Conservation (phyloP, 2,888 invertebrate genomes). For the Leucania comma region DNA sequence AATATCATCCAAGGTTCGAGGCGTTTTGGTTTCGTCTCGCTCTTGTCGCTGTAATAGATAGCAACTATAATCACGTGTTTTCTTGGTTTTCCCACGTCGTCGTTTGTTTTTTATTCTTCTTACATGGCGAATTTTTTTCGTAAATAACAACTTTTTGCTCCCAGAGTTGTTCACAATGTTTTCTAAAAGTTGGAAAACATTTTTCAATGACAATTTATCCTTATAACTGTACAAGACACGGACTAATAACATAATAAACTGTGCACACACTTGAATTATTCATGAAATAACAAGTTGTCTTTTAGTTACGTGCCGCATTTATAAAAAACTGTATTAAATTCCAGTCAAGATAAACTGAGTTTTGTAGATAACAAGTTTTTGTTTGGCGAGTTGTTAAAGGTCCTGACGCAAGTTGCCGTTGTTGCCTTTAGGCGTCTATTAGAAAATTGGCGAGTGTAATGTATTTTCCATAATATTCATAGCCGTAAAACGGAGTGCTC, state of each 20-base stretch:
- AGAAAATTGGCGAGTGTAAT: slow-evolving; percentile 52
- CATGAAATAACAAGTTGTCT: slow-evolving; percentile 39
- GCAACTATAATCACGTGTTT: slow-evolving; percentile 49
- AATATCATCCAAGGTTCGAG: slow-evolving; percentile 75
- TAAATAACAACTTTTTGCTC: slow-evolving; percentile 33
- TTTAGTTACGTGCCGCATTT: slow-evolving; percentile 32
- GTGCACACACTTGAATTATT: slow-evolving; percentile 46
- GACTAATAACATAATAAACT: slow-evolving; percentile 18
- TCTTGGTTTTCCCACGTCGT: slow-evolving; percentile 46
- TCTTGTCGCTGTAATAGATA: slow-evolving; percentile 52
- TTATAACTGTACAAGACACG: not conserved
- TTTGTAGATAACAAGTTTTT: slow-evolving; percentile 50
- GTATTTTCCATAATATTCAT: slow-evolving; percentile 65
- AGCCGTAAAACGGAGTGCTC: slow-evolving; percentile 65
- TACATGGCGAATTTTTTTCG: slow-evolving; percentile 29
- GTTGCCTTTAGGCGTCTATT: slow-evolving; percentile 49
- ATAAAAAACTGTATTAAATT: slow-evolving; percentile 44
- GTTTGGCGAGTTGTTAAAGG: slow-evolving; percentile 49
- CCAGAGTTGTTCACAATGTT: slow-evolving; percentile 1
- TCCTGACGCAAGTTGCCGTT: slow-evolving; percentile 32
- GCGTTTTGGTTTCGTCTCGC: slow-evolving; percentile 68
- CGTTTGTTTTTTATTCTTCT: slow-evolving; percentile 32
- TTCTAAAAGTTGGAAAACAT: slow-evolving; percentile 27
- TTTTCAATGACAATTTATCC: slow-evolving; percentile 5
- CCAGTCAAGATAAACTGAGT: slow-evolving; percentile 36